Percentiles rank a stretch among this genome's conserved stretches.
Evolutionary conservation across 1,140 invertebrate species (phyloP).

Genomic region (Leptinotarsa lineolata): DNA sequence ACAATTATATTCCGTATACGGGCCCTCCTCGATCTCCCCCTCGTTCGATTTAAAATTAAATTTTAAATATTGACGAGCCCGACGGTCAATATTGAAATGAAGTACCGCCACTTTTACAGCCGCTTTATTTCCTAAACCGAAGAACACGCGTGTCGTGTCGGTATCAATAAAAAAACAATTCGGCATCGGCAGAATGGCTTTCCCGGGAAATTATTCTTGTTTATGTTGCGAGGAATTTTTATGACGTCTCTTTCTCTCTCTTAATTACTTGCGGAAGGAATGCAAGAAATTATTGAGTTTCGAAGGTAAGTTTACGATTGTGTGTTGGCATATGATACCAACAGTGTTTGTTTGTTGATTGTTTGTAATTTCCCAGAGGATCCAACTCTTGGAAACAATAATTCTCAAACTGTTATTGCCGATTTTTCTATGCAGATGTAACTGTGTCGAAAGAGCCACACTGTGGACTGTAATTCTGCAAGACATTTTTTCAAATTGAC

Average conservation of each 20-base stretch:
- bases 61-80: slow-evolving; percentile 20
- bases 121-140: slow-evolving; percentile 17
- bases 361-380: too few species aligned
- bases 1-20: too few species aligned
- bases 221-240: slow-evolving; percentile 20
- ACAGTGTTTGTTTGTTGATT: too few species aligned
- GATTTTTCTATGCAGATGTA: too few species aligned
- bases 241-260: slow-evolving; percentile 12
- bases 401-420: too few species aligned
- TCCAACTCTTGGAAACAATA: too few species aligned
- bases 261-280: background rate
- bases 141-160: slow-evolving; percentile 10
- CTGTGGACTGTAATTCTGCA: too few species aligned
- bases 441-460: too few species aligned
- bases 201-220: slow-evolving; percentile 21
- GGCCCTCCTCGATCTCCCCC: too few species aligned
- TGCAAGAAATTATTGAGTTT: slow-evolving; percentile 4
- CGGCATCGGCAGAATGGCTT: slow-evolving; percentile 19
- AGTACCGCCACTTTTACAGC: slow-evolving; percentile 13
- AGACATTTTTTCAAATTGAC: too few species aligned
- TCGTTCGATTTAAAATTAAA: slow-evolving; percentile 3
- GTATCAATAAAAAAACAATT: slow-evolving; percentile 25
- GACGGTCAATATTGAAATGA: slow-evolving; percentile 19
- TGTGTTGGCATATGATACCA: too few species aligned
- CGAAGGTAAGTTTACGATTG: background rate